Evolutionary conservation across 2,113 vertebrate species (phyloP).

Genomic region (Cnemophilus loriae): DNA sequence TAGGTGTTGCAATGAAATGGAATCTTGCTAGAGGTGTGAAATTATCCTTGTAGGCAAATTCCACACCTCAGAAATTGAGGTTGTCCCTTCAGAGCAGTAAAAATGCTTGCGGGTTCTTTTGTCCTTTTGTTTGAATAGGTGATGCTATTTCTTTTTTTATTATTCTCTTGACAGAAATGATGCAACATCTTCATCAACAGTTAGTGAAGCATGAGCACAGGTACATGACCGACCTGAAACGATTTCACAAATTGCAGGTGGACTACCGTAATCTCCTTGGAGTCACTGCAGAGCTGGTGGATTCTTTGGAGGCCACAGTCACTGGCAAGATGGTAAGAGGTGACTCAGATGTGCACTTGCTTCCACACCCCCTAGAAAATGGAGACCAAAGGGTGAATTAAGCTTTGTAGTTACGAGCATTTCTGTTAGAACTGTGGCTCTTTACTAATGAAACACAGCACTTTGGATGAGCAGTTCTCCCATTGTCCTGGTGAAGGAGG

Average conservation of each 20-base stretch:
- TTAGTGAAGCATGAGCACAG: slow-evolving; percentile 81
- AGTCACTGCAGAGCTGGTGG: slow-evolving; percentile 90
- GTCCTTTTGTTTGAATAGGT: background rate
- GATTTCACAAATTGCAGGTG: slow-evolving; percentile 80
- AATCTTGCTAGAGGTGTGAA: background rate
- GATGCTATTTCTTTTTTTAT: background rate
- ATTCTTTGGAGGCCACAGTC: slow-evolving; percentile 88
- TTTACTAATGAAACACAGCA: background rate
- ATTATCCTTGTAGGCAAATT: background rate
- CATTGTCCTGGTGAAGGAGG: background rate
- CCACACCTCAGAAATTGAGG: background rate
- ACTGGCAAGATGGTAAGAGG: slow-evolving; percentile 89
- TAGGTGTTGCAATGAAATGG: background rate
- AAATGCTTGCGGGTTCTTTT: background rate
- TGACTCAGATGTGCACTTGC: background rate
- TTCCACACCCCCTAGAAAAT: background rate
- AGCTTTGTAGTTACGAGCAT: accelerated
- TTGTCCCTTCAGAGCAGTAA: background rate
- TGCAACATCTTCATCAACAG: slow-evolving; percentile 84
- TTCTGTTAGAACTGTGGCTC: background rate
- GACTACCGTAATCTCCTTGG: slow-evolving; percentile 90
- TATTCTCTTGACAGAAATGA: slow-evolving; percentile 66
- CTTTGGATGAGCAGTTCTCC: background rate
- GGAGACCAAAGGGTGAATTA: background rate
- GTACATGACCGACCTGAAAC: slow-evolving; percentile 74